Conservation (phyloP, 2,113 vertebrate genomes). For the Perca schrenkii region DNA sequence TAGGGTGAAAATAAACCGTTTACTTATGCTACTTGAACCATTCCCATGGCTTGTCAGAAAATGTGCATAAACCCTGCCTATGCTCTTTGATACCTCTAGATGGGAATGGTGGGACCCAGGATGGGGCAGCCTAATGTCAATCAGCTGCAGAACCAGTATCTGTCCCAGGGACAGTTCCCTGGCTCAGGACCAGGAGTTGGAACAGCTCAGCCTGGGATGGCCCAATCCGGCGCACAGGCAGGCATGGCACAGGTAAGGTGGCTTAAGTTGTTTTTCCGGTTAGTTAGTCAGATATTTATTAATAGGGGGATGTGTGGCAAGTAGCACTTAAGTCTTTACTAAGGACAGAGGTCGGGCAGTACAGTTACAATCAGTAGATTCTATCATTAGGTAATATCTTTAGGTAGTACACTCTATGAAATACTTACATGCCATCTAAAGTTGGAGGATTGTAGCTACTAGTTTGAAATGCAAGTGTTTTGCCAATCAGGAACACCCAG, state of each 20-base stretch:
- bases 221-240: constrained; percentile 82
- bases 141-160: constrained; percentile 93
- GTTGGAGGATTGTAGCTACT: neutral
- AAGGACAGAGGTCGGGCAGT: too few species aligned
- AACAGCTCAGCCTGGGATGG: constrained; percentile 82
- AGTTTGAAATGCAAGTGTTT: neutral
- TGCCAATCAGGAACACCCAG: too few species aligned
- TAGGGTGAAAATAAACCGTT: neutral
- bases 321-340: neutral
- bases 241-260: constrained; percentile 79
- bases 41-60: neutral
- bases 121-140: constrained; percentile 89
- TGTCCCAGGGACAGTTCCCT: constrained; percentile 90
- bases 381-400: too few species aligned
- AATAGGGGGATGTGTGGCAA: neutral
- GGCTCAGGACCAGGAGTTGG: constrained; percentile 86
- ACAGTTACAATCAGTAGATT: neutral
- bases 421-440: too few species aligned
- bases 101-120: constrained; percentile 89
- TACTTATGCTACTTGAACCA: neutral
- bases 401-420: too few species aligned
- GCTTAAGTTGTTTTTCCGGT: neutral
- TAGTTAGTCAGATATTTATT: neutral
- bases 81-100: constrained; percentile 73
- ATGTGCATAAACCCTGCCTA: neutral